A percentile compares a stretch with the other conserved stretches of the same genome.
These are phyloP conservation scores for Eonycteris spelaea DNA, from an alignment of 2,113 vertebrate species.

Conservation along the genomic window DNA sequence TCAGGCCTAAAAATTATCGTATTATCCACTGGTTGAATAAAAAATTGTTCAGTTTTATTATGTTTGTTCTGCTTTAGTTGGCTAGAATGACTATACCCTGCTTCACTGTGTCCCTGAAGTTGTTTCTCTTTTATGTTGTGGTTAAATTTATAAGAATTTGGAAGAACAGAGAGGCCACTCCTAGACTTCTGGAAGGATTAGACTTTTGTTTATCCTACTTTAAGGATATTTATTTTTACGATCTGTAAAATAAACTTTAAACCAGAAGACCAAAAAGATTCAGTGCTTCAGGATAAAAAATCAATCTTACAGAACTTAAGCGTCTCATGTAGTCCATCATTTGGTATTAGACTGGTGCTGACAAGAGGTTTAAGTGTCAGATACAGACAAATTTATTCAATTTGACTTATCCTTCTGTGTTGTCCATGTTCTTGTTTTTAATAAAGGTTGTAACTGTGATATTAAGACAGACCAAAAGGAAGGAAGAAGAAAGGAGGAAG, in stretches of 20 bases:
- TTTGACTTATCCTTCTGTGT: background rate
- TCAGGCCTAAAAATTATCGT: background rate
- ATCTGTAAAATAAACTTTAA: background rate
- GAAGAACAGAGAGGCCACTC: background rate
- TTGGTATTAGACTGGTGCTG: background rate
- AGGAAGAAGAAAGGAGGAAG: background rate
- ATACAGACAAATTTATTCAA: background rate
- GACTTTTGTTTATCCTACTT: background rate
- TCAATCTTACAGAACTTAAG: background rate
- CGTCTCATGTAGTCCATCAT: background rate
- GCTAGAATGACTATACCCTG: background rate
- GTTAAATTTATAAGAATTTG: background rate
- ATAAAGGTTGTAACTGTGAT: background rate
- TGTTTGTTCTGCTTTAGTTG: background rate
- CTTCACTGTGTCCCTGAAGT: background rate
- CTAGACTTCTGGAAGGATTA: background rate
- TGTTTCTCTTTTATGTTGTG: background rate
- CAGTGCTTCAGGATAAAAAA: background rate
- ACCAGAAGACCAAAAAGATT: background rate
- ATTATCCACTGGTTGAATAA: background rate
- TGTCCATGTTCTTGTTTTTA: constrained; percentile 19
- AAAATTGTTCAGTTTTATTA: background rate
- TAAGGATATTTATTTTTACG: background rate
- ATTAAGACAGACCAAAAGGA: background rate
- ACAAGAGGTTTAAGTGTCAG: background rate